These are phyloP conservation scores for Drosophila nannoptera DNA, from an alignment of 1,140 invertebrate genomes.

Conservation along the genomic window DNA sequence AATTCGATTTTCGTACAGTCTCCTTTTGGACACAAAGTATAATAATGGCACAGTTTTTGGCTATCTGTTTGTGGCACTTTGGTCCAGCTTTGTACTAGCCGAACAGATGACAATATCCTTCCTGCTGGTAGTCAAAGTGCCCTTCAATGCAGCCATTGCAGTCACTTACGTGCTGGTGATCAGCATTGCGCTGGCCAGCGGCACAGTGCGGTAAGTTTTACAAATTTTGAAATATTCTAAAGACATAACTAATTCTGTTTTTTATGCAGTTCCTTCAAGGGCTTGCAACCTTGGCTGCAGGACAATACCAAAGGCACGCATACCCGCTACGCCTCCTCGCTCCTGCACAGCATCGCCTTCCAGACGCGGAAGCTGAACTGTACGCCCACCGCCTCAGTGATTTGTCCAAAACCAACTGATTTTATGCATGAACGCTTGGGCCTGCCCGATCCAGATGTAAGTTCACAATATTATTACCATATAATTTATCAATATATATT, in stretches of 20 bases:
- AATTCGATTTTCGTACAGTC: conserved; percentile 26
- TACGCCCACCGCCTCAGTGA: conserved; percentile 68
- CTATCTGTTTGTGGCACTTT: conserved; percentile 85
- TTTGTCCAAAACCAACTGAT: conserved; percentile 75
- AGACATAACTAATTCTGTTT: conserved; percentile 32
- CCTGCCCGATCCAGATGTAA: conserved; percentile 78
- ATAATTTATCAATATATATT: not conserved
- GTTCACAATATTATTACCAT: conserved; percentile 13
- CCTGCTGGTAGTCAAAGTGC: conserved; percentile 88
- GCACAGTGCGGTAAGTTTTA: conserved; percentile 85
- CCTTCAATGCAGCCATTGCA: conserved; percentile 86
- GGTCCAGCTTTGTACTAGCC: conserved; percentile 89
- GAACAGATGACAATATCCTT: conserved; percentile 91
- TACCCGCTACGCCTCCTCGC: conserved; percentile 87
- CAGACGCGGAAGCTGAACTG: conserved; percentile 74
- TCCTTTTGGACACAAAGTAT: conserved; percentile 65
- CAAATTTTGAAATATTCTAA: not conserved
- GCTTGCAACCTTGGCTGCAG: conserved; percentile 88
- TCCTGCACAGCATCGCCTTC: conserved; percentile 86
- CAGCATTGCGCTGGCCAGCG: conserved; percentile 87
- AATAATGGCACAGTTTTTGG: conserved; percentile 66
- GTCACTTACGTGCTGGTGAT: conserved; percentile 88
- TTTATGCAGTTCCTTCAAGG: conserved; percentile 82
- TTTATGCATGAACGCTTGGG: conserved; percentile 77
- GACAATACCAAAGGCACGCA: conserved; percentile 89